phyloP scores from a whole-genome alignment of 1,140 invertebrate genomes.

The Cryptotermes secundus region DNA sequence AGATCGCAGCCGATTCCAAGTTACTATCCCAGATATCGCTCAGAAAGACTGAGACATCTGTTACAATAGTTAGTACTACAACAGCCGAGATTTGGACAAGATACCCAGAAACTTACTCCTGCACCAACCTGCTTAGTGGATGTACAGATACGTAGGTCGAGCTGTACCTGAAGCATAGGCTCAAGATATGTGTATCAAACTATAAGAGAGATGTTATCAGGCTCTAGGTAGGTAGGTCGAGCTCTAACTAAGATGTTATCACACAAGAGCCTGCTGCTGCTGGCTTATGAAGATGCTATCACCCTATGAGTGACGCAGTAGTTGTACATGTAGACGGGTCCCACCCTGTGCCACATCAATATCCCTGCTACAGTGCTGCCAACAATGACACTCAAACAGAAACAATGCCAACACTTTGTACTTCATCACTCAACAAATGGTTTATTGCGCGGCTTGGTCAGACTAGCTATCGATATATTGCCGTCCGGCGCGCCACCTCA shows the following conservation, averaged over 20 bases:
- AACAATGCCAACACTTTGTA: constrained; percentile 5
- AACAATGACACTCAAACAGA: constrained; percentile 13
- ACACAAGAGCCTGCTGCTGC: constrained; percentile 11
- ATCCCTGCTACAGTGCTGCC: constrained; percentile 17
- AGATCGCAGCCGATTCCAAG: no score
- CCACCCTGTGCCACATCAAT: constrained; percentile 17
- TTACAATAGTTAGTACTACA: no score
- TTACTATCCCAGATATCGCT: no score
- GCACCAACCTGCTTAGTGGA: background rate
- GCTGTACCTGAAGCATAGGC: background rate
- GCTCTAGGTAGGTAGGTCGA: background rate
- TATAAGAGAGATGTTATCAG: background rate
- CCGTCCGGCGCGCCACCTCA: background rate
- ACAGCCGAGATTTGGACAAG: no score
- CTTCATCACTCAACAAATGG: constrained; percentile 8
- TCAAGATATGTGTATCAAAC: background rate
- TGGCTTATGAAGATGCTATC: constrained; percentile 19
- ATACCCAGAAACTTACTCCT: background rate
- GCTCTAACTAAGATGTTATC: constrained; percentile 13
- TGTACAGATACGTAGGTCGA: background rate
- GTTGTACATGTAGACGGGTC: constrained; percentile 14
- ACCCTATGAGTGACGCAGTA: constrained; percentile 17
- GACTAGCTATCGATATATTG: background rate
- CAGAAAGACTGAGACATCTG: no score
- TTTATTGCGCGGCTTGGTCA: background rate